These are phyloP conservation scores for Haliclystus octoradiatus DNA, from an alignment of 30 jellyfish, hydroid and myxozoan species.

Conservation along the genomic window DNA sequence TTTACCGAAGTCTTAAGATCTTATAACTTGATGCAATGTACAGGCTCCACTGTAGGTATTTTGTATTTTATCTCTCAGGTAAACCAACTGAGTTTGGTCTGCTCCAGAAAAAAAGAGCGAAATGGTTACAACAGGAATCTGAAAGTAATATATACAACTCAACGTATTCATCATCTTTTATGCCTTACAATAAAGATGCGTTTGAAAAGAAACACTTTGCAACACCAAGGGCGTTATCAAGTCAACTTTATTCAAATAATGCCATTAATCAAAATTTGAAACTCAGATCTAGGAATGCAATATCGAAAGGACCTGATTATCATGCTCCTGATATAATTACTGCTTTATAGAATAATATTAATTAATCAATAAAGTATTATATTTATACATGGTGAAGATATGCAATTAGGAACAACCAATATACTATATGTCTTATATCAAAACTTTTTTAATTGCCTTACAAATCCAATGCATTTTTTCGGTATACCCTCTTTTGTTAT, in stretches of 20 bases:
- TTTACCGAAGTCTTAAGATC: neutral
- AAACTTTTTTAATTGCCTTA: too few species aligned
- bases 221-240: conserved; percentile 58
- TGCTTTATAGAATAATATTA: too few species aligned
- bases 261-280: conserved; percentile 49
- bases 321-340: too few species aligned
- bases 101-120: conserved; percentile 33
- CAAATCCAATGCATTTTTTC: too few species aligned
- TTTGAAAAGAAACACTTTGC: conserved; percentile 59
- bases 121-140: conserved; percentile 8
- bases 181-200: conserved; percentile 31
- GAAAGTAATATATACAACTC: conserved; percentile 17
- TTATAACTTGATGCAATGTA: too few species aligned
- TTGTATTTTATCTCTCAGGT: conserved; percentile 21
- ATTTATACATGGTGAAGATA: too few species aligned
- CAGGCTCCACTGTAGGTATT: neutral
- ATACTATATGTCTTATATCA: too few species aligned
- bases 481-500: too few species aligned
- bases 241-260: conserved; percentile 66
- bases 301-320: too few species aligned
- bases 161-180: conserved; percentile 54
- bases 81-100: conserved; percentile 86
- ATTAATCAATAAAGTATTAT: too few species aligned
- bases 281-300: too few species aligned
- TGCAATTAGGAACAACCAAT: too few species aligned